These are phyloP conservation scores for Montipora efflorescens DNA, from an alignment of 64 coral and sea anemone species.

Conservation along the genomic window DNA sequence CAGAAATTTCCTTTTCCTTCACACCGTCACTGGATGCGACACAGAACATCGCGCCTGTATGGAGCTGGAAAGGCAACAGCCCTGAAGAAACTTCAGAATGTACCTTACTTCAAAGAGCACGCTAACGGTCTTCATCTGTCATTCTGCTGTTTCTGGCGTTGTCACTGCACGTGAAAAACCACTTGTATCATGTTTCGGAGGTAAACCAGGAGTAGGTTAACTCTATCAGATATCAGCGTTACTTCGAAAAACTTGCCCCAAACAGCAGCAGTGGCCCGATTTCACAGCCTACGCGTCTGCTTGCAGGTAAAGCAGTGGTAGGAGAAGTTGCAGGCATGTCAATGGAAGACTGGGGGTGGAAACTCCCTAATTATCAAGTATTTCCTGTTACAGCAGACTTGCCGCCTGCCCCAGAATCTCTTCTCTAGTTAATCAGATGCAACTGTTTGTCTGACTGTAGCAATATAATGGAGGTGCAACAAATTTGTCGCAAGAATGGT, in stretches of 20 bases:
- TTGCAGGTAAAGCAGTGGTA: constrained; percentile 38
- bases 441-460: constrained; percentile 47
- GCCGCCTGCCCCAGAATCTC: constrained; percentile 37
- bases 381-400: constrained; percentile 17
- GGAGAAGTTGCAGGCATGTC: constrained; percentile 11
- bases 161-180: no score
- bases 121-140: no score
- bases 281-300: constrained; percentile 40
- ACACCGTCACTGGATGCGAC: no score
- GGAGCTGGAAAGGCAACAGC: no score
- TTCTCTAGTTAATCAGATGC: constrained; percentile 42
- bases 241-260: background rate
- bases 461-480: constrained; percentile 24
- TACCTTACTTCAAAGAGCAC: no score
- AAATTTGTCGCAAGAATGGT: constrained; percentile 37
- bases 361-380: constrained; percentile 10
- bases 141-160: no score
- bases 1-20: no score
- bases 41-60: no score
- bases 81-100: no score
- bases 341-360: constrained; percentile 43
- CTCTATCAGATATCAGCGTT: no score
- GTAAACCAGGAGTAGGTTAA: no score
- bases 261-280: background rate
- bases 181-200: no score